These are phyloP conservation scores for Pachypeltis micranthus DNA, from an alignment of 1,140 invertebrate species.

Conservation along the genomic window DNA sequence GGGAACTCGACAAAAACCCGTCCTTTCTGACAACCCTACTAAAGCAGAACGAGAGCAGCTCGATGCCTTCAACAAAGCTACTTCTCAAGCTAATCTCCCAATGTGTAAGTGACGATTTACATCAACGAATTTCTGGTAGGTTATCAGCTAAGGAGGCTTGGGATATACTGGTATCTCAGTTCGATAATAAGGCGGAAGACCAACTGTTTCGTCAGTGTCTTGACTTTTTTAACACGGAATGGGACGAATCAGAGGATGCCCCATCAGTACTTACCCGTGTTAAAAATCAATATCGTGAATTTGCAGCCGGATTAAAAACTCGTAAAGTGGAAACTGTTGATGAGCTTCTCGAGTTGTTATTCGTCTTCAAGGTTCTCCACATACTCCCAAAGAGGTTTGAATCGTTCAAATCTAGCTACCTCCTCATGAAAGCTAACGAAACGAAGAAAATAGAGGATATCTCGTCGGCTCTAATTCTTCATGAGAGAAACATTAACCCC, in stretches of 20 bases:
- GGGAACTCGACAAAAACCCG: too few species aligned
- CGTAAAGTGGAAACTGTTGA: not conserved
- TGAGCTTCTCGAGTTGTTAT: not conserved
- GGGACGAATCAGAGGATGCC: constrained; percentile 13
- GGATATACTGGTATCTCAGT: not conserved
- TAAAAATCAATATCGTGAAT: not conserved
- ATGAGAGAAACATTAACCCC: not conserved
- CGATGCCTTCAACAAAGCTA: not conserved
- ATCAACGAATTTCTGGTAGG: not conserved
- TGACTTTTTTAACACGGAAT: constrained; percentile 16
- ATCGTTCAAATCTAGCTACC: not conserved
- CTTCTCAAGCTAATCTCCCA: not conserved
- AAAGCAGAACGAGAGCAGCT: too few species aligned
- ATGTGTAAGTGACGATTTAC: constrained; percentile 1
- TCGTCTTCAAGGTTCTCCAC: not conserved
- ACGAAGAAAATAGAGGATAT: not conserved
- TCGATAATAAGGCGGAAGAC: not conserved
- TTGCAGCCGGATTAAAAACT: not conserved
- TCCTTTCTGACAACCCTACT: too few species aligned
- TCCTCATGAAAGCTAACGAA: not conserved
- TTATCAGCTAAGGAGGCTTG: not conserved
- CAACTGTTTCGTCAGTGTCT: constrained; percentile 16
- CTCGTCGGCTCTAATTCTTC: not conserved
- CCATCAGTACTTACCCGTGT: not conserved
- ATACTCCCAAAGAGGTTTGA: not conserved